phyloP scores from a whole-genome alignment of 2,888 invertebrate genomes.

The Aphelenchoides bicaudatus region DNA sequence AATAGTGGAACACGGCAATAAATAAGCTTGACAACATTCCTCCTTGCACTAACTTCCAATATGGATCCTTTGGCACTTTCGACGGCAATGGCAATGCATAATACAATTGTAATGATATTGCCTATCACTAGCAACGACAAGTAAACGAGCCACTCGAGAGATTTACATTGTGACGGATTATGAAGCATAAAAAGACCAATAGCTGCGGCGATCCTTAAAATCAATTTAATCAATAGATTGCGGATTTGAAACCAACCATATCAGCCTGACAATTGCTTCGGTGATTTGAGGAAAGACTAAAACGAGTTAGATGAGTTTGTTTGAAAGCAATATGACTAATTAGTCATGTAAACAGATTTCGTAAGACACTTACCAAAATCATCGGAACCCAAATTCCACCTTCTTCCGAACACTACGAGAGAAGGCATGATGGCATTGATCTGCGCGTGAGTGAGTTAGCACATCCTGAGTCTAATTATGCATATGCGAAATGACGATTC shows the following conservation, averaged over 20 bases:
- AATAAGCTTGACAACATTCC: constrained; percentile 72
- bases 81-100: constrained; percentile 46
- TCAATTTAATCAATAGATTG: not conserved
- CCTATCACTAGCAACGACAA: constrained; percentile 55
- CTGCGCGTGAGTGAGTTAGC: too few relatives aligned
- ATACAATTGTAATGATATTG: constrained; percentile 45
- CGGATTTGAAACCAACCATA: constrained; percentile 62
- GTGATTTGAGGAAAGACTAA: constrained; percentile 74
- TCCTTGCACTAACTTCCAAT: constrained; percentile 69
- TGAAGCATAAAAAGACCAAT: constrained; percentile 43
- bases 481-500: too few relatives aligned
- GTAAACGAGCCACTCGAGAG: constrained; percentile 34
- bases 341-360: too few relatives aligned
- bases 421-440: too few relatives aligned
- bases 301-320: too few relatives aligned
- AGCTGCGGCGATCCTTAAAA: constrained; percentile 33
- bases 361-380: too few relatives aligned
- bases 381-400: constrained; percentile 85
- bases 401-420: constrained; percentile 77
- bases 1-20: constrained; percentile 73
- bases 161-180: constrained; percentile 46
- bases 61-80: constrained; percentile 71
- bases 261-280: constrained; percentile 63
- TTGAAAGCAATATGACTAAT: too few relatives aligned
- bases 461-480: too few relatives aligned